Base-by-base conservation (phyloP, 2,888 invertebrate species). In the Gymnocheta viridis region DNA sequence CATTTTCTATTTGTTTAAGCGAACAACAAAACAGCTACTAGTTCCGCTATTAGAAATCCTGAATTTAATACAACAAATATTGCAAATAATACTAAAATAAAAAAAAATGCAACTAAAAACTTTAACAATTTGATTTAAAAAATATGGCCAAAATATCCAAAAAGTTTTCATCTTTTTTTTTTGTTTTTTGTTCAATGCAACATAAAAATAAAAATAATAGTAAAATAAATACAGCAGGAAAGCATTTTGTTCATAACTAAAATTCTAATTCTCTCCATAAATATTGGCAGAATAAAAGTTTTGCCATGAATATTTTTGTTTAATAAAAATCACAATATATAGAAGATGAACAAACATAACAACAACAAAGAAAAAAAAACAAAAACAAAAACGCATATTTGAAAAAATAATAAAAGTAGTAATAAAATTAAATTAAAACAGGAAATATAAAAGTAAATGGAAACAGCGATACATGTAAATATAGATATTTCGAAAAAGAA, bases 211-310 rank as follows among this genome's bases (percentile, higher is more conserved):
- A 51, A 29, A 32, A 44, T 29, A 64, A 51, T n/a, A 74, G 54
- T 69, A 60, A 77, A 60, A 66, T 66, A 66, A 77, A 77, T 49
- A 49, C n/a, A 47, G 17, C 14, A 67, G 66, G 24, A 67, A 54
- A 76, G 47, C 47, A 66, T 67, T 77, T 77, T 47, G 19, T 27
- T 56, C 27, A 35, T 38, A 49, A 27, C 32, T 17, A 69, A 58
- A 47, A 49, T 49, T 74, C 51, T 74, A 81, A 81, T 64, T 49
- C 67, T 67, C 41, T 67, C 51, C 44, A 73, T 72, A 72, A 64
- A 79, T 56, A 72, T 74, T 67, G 58, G 7, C 19, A 51, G 47
- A 35, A 76, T 41, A 29, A 74, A 80, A 80, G 49, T 80, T 80
- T 73, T 67, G 22, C 66, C 38, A 60, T 81, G 73, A 62, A 72